Evolutionary conservation across 2,113 vertebrate genomes (phyloP), one percentile per base, ranked within the genome.

Genomic region (Thalassoma bifasciatum): DNA sequence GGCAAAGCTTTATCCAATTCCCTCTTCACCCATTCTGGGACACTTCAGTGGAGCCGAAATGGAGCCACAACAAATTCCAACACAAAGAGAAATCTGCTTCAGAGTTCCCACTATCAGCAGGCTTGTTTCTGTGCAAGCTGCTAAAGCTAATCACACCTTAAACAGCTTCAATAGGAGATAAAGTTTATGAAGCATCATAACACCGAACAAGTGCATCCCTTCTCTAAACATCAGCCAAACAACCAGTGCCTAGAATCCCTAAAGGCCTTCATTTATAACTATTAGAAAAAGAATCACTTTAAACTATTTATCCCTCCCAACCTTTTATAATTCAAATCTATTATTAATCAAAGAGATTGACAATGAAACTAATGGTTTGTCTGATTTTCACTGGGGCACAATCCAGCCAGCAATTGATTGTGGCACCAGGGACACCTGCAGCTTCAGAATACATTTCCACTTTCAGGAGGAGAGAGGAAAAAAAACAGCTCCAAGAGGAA

Each of bases 371-470:
- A 92, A 86, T 84, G 83, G 84, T 89, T 92, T 90, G 88, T 85
- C 87, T 93, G 88, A 91, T 93, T 91, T 92, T 85, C 83, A 90
- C 79, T 46, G 76, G 75, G 88, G 78, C 80, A 89, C 86, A 87
- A 91, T 91, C 88, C 90, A 90, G 86, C 90, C 86, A 78, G 85
- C 89, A 91, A 93, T 92, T 94, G 92, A 93, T 94, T 93, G 91
- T 93, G 88, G 91, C 88, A 87, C 76, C 81, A 79, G 81, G 90
- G 89, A 93, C 94, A 94, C 92, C 92, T 94, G 94, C 93, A 93
- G 93, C 88, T 93, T 92, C 71, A 56, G 90, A 92, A 94, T 94
- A 93, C 88, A 93, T 93, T 93, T 94, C 72, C 89, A 92, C 92
- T 92, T 94, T 83, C 77, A 87, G 81, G 58, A 87, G 79, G 30